Conservation (phyloP, 2,888 invertebrate species). For the Epinotia nisella region DNA sequence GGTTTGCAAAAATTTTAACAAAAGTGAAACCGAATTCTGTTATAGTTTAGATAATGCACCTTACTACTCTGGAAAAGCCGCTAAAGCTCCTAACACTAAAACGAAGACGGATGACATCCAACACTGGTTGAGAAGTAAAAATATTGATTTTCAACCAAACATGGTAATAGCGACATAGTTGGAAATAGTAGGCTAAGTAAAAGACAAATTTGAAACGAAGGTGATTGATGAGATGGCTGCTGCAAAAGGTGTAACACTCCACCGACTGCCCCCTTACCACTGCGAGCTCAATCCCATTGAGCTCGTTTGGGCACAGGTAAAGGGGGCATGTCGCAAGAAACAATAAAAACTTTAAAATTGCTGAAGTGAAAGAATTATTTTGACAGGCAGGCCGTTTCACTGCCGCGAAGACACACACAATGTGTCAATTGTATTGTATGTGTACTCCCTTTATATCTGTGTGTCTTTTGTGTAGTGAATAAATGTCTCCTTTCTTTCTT, state of each 20-base stretch:
- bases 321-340: conserved; percentile 22
- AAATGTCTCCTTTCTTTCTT: too few relatives aligned
- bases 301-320: conserved; percentile 21
- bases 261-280: conserved; percentile 14
- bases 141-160: background rate
- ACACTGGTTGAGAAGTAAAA: background rate
- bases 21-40: conserved; percentile 6
- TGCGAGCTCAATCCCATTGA: too few relatives aligned
- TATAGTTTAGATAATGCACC: conserved; percentile 10
- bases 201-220: background rate
- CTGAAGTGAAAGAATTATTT: conserved; percentile 1
- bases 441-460: too few relatives aligned
- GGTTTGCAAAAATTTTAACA: conserved; percentile 4
- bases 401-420: too few relatives aligned
- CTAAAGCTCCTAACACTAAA: background rate
- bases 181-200: background rate
- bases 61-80: conserved; percentile 11
- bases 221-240: conserved; percentile 15
- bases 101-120: background rate
- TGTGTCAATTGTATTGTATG: too few relatives aligned
- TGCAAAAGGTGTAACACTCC: conserved; percentile 3
- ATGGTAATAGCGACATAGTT: conserved; percentile 10
- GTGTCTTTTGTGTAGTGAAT: too few relatives aligned
- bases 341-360: conserved; percentile 7
- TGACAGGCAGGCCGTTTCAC: too few relatives aligned